These are phyloP conservation scores for Cettia cetti DNA, from an alignment of 2,113 vertebrate species.

Conservation along the genomic window DNA sequence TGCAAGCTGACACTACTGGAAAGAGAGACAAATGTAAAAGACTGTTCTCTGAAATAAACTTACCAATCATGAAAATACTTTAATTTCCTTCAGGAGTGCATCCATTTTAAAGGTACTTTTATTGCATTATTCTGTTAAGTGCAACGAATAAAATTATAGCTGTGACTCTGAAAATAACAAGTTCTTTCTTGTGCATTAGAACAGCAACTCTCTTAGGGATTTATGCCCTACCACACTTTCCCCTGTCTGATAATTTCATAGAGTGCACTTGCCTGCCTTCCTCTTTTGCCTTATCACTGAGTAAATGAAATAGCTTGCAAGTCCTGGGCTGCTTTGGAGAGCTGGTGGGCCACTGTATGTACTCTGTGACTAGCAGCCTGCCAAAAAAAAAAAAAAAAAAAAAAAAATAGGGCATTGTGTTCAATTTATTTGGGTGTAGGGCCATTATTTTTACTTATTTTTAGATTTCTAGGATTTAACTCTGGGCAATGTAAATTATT, in stretches of 20 bases:
- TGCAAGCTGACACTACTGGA: neutral
- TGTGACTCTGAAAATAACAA: neutral
- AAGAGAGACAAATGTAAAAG: neutral
- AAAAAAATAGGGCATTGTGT: neutral
- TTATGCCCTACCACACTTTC: neutral
- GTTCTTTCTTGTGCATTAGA: neutral
- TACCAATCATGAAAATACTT: neutral
- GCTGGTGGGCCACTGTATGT: neutral
- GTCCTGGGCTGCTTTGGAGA: neutral
- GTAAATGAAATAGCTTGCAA: neutral
- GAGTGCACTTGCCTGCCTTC: neutral
- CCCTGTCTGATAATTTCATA: neutral
- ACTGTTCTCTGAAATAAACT: neutral
- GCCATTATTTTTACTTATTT: neutral
- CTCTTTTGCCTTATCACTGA: neutral
- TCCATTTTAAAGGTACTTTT: neutral
- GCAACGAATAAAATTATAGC: neutral
- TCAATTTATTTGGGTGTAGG: neutral
- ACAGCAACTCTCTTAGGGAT: neutral
- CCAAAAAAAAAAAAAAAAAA: neutral
- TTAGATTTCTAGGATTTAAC: neutral
- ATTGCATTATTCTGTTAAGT: neutral
- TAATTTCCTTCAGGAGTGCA: neutral
- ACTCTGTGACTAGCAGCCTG: neutral
- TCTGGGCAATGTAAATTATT: neutral